Percentiles rank a stretch among this genome's conserved stretches.
These are phyloP conservation scores for Calycopis cecrops DNA, from an alignment of 1,140 invertebrate genomes.

Conservation along the genomic window DNA sequence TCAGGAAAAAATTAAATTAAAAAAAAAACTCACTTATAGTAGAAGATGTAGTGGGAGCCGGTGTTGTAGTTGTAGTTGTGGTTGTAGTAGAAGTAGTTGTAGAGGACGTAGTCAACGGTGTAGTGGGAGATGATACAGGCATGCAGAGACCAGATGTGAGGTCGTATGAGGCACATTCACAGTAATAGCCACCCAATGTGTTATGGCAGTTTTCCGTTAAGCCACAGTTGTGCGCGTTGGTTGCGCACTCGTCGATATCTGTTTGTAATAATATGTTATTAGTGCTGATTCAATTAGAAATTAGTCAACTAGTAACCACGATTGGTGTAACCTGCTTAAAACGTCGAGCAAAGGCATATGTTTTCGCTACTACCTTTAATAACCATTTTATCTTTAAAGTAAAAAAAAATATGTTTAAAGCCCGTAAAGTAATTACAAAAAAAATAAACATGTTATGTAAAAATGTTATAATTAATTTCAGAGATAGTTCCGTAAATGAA, in stretches of 20 bases:
- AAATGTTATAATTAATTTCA: too few species aligned
- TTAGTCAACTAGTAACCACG: too few species aligned
- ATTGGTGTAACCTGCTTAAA: too few species aligned
- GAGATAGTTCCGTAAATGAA: too few species aligned
- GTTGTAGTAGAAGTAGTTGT: slow-evolving; percentile 22
- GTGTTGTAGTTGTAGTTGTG: slow-evolving; percentile 24
- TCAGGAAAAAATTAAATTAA: too few species aligned
- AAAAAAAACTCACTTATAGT: slow-evolving; percentile 30
- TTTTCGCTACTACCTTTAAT: too few species aligned
- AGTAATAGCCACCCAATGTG: slow-evolving; percentile 75
- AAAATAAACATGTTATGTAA: too few species aligned
- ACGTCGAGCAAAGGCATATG: too few species aligned
- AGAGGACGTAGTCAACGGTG: slow-evolving; percentile 20
- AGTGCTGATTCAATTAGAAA: background rate
- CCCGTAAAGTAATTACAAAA: too few species aligned
- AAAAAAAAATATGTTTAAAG: too few species aligned
- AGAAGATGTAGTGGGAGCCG: slow-evolving; percentile 27
- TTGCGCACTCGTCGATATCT: slow-evolving; percentile 95
- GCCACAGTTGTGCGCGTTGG: slow-evolving; percentile 89
- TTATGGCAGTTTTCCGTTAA: slow-evolving; percentile 89
- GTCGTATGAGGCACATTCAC: slow-evolving; percentile 58
- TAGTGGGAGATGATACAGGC: slow-evolving; percentile 20
- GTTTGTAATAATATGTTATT: slow-evolving; percentile 16
- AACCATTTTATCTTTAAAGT: too few species aligned
- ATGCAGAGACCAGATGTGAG: slow-evolving; percentile 39